Percentiles rank a stretch among this genome's conserved stretches.
Evolutionary conservation across 2,113 vertebrate genomes (phyloP).

Genomic region (Rhinopomastus cyanomelas): DNA sequence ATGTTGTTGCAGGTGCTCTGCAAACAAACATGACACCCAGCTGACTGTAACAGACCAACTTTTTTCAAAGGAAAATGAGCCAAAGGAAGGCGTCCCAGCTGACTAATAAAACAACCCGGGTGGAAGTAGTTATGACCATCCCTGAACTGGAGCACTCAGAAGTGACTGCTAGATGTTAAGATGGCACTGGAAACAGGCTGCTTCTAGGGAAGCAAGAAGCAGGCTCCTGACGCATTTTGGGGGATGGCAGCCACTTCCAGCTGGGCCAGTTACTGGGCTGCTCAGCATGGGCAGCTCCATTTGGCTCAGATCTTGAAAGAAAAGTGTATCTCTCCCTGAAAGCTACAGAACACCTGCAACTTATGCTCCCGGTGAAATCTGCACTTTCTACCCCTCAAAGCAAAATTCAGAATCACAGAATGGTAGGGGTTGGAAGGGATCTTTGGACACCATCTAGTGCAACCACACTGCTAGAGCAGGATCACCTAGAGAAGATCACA

Average conservation of each 20-base stretch:
- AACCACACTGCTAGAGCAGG: no score
- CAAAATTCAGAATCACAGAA: background rate
- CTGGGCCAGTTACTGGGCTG: background rate
- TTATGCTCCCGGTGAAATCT: background rate
- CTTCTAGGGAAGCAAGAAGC: background rate
- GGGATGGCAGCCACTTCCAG: background rate
- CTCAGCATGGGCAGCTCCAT: background rate
- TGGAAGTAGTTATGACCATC: conserved; percentile 23
- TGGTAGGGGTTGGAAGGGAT: no score
- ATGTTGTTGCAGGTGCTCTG: conserved; percentile 58
- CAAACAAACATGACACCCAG: conserved; percentile 11
- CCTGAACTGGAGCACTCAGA: background rate
- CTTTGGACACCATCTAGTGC: no score
- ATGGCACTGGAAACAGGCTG: background rate
- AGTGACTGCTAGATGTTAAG: background rate
- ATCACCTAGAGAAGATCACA: no score
- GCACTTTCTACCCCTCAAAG: background rate
- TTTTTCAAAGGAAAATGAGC: conserved; percentile 18
- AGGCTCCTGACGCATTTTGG: background rate
- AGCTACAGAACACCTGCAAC: background rate
- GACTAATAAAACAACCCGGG: conserved; percentile 15
- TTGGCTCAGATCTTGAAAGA: background rate
- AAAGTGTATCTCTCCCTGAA: background rate
- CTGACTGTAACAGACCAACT: conserved; percentile 9
- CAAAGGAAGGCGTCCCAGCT: conserved; percentile 19